Conservation (phyloP, 2,113 vertebrate genomes). For the Daubentonia madagascariensis region DNA sequence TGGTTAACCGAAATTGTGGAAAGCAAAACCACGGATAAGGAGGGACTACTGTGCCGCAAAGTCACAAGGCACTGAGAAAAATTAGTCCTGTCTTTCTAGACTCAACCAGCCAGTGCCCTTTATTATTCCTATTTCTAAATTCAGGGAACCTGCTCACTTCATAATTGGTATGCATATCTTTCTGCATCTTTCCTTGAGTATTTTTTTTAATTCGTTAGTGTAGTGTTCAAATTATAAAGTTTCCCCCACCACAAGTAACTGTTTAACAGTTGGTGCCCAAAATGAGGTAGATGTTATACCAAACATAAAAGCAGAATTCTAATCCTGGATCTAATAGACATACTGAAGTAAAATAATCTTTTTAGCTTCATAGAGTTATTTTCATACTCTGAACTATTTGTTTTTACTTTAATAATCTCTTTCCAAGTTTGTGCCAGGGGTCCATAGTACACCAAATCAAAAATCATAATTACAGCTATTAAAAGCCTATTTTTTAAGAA, state of each 20-base stretch:
- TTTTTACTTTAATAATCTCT: slow-evolving; percentile 14
- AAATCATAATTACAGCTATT: neutral
- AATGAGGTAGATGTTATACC: neutral
- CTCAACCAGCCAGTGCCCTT: neutral
- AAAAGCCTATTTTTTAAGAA: neutral
- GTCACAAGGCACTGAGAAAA: neutral
- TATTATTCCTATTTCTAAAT: neutral
- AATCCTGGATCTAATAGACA: neutral
- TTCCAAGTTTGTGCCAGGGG: neutral
- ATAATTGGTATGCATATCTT: neutral
- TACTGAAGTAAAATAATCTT: neutral
- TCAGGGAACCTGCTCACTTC: neutral
- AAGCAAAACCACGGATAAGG: neutral
- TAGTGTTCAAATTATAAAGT: slow-evolving; percentile 19
- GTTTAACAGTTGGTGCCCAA: neutral
- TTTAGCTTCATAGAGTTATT: neutral
- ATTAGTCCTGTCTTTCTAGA: neutral
- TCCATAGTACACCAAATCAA: neutral
- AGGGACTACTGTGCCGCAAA: neutral
- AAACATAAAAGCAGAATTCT: neutral
- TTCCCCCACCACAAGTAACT: neutral
- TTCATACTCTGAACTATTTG: neutral
- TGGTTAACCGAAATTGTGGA: neutral
- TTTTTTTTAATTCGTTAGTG: neutral
- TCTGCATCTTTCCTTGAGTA: neutral